These are phyloP conservation scores for Sebastes hopkinsi DNA, from an alignment of 2,797 vertebrate species.

Conservation along the genomic window DNA sequence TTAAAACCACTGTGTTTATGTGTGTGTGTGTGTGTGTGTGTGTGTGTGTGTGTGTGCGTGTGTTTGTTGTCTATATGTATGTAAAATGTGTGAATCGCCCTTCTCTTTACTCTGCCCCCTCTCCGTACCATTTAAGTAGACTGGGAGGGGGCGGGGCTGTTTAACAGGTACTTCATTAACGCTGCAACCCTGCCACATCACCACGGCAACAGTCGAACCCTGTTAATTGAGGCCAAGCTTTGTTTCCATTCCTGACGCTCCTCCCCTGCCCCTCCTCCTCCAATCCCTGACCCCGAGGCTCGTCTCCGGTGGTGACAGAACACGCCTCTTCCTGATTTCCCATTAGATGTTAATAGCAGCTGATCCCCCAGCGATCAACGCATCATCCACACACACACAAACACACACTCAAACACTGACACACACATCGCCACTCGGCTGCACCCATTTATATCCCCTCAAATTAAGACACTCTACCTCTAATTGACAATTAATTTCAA, in stretches of 20 bases:
- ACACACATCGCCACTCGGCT: slow-evolving; percentile 51
- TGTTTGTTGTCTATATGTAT: slow-evolving; percentile 49
- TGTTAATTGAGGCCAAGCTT: slow-evolving; percentile 86
- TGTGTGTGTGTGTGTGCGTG: slow-evolving; percentile 26
- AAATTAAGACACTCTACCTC: slow-evolving; percentile 88
- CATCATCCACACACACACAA: slow-evolving; percentile 53
- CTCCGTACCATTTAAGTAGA: slow-evolving; percentile 79
- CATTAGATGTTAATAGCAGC: slow-evolving; percentile 83
- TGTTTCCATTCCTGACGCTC: slow-evolving; percentile 76
- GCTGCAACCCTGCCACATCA: slow-evolving; percentile 78
- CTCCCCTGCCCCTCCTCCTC: slow-evolving; percentile 74
- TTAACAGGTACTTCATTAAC: slow-evolving; percentile 88
- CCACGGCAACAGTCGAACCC: slow-evolving; percentile 80
- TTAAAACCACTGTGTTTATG: slow-evolving; percentile 78
- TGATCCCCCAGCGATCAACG: slow-evolving; percentile 76
- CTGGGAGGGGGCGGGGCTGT: slow-evolving; percentile 77
- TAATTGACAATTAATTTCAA: slow-evolving; percentile 92
- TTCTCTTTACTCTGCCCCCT: slow-evolving; percentile 53
- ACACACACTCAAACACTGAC: slow-evolving; percentile 23
- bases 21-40: slow-evolving; percentile 48
- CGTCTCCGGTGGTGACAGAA: slow-evolving; percentile 73
- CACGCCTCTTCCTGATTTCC: slow-evolving; percentile 82
- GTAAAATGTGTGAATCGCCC: slow-evolving; percentile 66
- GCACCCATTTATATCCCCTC: slow-evolving; percentile 83
- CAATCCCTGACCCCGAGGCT: slow-evolving; percentile 78